Evolutionary conservation across 2,797 vertebrate genomes (phyloP), one percentile per base, ranked within the genome.

Genomic region (Gambelia wislizenii): DNA sequence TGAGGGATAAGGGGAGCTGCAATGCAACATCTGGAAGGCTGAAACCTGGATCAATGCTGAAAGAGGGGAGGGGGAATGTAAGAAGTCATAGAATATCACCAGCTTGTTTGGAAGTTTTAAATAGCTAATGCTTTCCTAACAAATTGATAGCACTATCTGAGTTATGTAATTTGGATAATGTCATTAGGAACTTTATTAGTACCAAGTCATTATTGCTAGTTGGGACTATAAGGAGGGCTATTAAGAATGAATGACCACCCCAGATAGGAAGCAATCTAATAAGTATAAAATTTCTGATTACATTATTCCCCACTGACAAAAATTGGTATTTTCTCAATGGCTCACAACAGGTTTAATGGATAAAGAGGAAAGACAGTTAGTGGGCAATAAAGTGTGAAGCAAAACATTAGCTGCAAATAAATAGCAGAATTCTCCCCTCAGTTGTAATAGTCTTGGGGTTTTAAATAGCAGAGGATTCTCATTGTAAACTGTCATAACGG

Each of bases 331-430:
- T 95, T 93, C 84, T 92, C 87, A 91, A 67, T 92, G 87, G 78
- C 86, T 95, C 75, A 83, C 80, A 93, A 92, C 8, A 92, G 44
- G 27, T 93, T 94, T 96, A 94, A 94, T 93, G 91, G 90, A 92
- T 91, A 86, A n/a, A 86, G 89, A 61, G 33, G 42, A 79, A 91
- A 94, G 87, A 82, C 42, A 77, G 75, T 91, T 83, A 84, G 12
- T 16, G 59, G 92, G 91, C 87, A 93, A 88, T 95, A 95, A 96
- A 94, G 90, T 92, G 84, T 91, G 92, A 95, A 94, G 80, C 36
- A 90, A 94, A 94, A 94, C 92, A 94, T 93, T 93, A 96, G 88
- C 64, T 93, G 87, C 84, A 92, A 93, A 91, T 92, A 94, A 95
- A 93, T 86, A 92, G 88, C 69, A 87, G 77, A 89, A 94, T 84